These are phyloP conservation scores for Ephestia elutella DNA, from an alignment of 1,140 invertebrate genomes.

Conservation along the genomic window DNA sequence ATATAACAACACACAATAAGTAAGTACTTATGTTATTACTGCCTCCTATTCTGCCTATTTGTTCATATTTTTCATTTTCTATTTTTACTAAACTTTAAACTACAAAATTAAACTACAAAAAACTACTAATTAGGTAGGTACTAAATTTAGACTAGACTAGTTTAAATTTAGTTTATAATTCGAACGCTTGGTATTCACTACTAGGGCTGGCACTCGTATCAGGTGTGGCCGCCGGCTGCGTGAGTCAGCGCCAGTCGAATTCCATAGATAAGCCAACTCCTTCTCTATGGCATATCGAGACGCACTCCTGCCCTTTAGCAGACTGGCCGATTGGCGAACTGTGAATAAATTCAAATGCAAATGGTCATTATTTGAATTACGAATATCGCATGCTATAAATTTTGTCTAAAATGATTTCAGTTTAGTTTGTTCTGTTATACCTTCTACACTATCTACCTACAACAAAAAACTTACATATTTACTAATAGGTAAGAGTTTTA, in stretches of 20 bases:
- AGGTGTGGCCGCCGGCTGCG: constrained; percentile 56
- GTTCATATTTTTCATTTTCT: neutral
- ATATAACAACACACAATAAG: too few species aligned
- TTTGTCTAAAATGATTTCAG: too few species aligned
- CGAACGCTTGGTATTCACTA: neutral
- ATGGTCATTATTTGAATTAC: neutral
- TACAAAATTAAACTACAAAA: too few species aligned
- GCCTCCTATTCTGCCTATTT: too few species aligned
- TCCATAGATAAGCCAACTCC: constrained; percentile 68
- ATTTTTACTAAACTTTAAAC: too few species aligned
- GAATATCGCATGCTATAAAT: neutral
- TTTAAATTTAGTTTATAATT: neutral
- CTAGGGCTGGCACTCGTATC: constrained; percentile 57
- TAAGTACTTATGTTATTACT: too few species aligned
- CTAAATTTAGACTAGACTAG: neutral
- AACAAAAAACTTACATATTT: too few species aligned
- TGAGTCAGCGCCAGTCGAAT: constrained; percentile 63
- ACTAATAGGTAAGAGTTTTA: too few species aligned
- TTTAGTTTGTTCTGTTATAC: too few species aligned
- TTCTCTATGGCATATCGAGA: constrained; percentile 33
- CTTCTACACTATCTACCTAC: too few species aligned
- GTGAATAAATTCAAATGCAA: constrained; percentile 28
- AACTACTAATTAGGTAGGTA: too few species aligned
- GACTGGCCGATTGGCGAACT: constrained; percentile 8
- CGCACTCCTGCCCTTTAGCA: constrained; percentile 7